Evolutionary conservation across 2,797 vertebrate species (phyloP).

Genomic region (Salmo trutta): DNA sequence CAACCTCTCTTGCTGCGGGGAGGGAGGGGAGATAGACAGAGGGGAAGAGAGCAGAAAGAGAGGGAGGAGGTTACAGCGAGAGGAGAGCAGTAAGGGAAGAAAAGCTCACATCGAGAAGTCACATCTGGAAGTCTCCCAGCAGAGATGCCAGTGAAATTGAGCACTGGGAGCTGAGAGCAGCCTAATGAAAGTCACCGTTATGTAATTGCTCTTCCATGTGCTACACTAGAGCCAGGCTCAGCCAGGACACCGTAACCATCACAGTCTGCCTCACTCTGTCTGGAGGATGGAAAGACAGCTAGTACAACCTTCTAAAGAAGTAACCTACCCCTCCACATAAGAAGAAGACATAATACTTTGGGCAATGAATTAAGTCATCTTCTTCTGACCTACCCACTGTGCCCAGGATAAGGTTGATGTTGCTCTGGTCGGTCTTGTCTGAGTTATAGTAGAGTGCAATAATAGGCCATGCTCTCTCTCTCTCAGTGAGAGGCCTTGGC

Average conservation of each 20-base stretch:
- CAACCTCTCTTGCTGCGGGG: neutral
- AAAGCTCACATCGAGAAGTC: constrained; percentile 67
- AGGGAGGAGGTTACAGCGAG: constrained; percentile 35
- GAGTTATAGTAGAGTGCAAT: neutral
- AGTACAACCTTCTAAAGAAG: neutral
- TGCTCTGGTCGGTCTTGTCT: neutral
- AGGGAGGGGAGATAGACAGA: neutral
- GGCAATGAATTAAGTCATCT: neutral
- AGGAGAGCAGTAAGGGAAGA: constrained; percentile 63
- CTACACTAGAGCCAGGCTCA: constrained; percentile 30
- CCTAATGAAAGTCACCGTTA: constrained; percentile 74
- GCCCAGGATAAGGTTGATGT: neutral
- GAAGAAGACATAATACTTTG: neutral
- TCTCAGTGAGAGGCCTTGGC: neutral
- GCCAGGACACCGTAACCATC: constrained; percentile 60
- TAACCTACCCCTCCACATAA: neutral
- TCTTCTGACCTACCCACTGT: neutral
- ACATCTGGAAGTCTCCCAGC: constrained; percentile 74
- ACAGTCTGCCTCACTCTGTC: constrained; percentile 40
- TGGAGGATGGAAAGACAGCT: neutral
- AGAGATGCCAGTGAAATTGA: constrained; percentile 62
- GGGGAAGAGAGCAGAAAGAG: neutral
- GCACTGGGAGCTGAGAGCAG: constrained; percentile 24
- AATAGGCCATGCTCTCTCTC: neutral
- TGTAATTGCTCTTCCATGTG: constrained; percentile 74